Evolutionary conservation across 2,797 vertebrate species (phyloP).

Genomic region (Helicolenus hilgendorfi): DNA sequence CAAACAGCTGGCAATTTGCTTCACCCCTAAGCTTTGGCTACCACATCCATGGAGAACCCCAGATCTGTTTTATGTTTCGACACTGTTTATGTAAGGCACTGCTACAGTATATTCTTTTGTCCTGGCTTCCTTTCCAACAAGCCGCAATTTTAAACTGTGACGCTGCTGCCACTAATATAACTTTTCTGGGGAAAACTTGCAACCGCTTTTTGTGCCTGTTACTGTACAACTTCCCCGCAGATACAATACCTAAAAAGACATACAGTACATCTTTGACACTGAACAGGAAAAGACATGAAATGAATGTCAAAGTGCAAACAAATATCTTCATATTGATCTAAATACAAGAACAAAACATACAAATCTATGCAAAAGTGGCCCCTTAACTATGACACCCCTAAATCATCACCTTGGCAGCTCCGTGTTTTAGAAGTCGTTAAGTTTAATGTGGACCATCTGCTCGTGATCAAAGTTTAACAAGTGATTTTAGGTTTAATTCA

Average conservation of each 20-base stretch:
- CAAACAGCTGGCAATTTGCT: slow-evolving; percentile 13
- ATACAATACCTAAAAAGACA: neutral
- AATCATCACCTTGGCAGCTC: neutral
- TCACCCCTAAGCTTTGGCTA: slow-evolving; percentile 16
- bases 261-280: neutral
- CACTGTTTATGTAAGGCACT: slow-evolving; percentile 3
- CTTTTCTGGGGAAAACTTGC: neutral
- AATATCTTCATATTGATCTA: neutral
- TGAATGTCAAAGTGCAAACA: neutral
- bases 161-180: neutral
- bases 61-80: slow-evolving; percentile 9
- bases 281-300: neutral
- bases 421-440: neutral
- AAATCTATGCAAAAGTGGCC: neutral
- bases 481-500: neutral
- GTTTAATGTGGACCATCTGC: neutral
- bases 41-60: slow-evolving; percentile 10
- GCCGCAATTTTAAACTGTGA: neutral
- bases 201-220: neutral
- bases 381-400: neutral
- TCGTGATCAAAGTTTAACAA: neutral
- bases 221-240: neutral
- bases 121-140: neutral
- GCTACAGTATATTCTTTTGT: neutral
- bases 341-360: neutral